Evolutionary conservation across 2,888 invertebrate genomes (phyloP).

Genomic region (Dusona sp.): DNA sequence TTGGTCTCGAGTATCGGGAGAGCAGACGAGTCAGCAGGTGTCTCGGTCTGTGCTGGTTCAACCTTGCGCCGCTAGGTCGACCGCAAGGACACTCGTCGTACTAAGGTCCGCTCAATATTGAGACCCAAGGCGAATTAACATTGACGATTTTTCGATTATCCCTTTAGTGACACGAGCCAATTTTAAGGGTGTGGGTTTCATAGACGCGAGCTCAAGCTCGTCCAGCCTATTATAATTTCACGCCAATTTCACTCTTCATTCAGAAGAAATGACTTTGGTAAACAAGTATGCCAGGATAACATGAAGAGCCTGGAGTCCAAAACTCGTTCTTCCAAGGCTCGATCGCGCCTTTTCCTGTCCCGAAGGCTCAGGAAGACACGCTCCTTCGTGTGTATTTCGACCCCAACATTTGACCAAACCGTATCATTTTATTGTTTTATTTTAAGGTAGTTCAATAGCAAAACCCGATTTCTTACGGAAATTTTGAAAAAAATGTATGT

Average conservation of each 20-base stretch:
- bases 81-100: slow-evolving; percentile 1
- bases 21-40: slow-evolving; percentile 57
- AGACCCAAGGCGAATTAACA: neutral
- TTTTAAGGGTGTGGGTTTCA: slow-evolving; percentile 10
- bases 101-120: slow-evolving; percentile 4
- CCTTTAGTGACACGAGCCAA: slow-evolving; percentile 24
- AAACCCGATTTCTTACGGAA: no score
- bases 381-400: neutral
- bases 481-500: no score
- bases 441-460: no score
- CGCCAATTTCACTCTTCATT: slow-evolving; percentile 71
- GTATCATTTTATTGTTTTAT: neutral
- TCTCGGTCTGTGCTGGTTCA: neutral
- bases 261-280: slow-evolving; percentile 74
- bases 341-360: slow-evolving; percentile 19
- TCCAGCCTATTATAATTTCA: slow-evolving; percentile 65
- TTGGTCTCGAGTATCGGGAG: slow-evolving; percentile 72
- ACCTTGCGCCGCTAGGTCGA: slow-evolving; percentile 42
- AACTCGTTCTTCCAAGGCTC: slow-evolving; percentile 25
- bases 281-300: slow-evolving; percentile 72
- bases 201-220: neutral
- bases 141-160: slow-evolving; percentile 29
- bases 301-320: slow-evolving; percentile 62
- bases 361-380: neutral
- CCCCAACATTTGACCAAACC: no score